Percentiles rank a stretch among this genome's conserved stretches.
phyloP scores from a whole-genome alignment of 1,140 invertebrate species.

The Manduca sexta region DNA sequence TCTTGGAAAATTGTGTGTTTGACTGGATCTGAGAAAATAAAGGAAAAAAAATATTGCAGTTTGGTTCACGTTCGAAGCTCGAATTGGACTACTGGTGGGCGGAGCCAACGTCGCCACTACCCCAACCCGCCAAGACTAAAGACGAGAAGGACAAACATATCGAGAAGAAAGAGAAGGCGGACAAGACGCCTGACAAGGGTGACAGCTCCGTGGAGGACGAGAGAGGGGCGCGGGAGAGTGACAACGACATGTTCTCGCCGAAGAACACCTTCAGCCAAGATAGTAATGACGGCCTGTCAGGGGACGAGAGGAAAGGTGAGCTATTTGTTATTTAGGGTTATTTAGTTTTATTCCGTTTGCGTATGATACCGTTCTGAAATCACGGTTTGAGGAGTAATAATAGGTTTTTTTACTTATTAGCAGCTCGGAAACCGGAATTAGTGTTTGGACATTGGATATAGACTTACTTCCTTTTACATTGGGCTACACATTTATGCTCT shows the following conservation, averaged over 20 bases:
- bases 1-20: no score
- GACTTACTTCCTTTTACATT: no score
- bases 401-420: no score
- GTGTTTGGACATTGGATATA: no score
- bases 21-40: no score
- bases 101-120: conserved; percentile 63
- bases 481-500: no score
- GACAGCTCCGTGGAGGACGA: conserved; percentile 50
- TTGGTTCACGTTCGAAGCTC: conserved; percentile 86
- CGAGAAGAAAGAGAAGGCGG: conserved; percentile 32
- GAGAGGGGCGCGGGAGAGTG: conserved; percentile 42
- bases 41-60: conserved; percentile 69
- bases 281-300: conserved; percentile 60
- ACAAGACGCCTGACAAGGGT: conserved; percentile 40
- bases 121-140: conserved; percentile 25
- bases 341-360: no score
- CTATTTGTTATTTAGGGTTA: no score
- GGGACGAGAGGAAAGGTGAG: conserved; percentile 60
- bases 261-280: conserved; percentile 58
- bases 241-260: conserved; percentile 59
- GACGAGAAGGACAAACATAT: conserved; percentile 11
- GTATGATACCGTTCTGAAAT: no score
- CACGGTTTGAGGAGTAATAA: no score
- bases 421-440: no score
- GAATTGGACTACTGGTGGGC: conserved; percentile 90